Evolutionary conservation across 2,113 vertebrate species (phyloP).

Genomic region (Mola mola): DNA sequence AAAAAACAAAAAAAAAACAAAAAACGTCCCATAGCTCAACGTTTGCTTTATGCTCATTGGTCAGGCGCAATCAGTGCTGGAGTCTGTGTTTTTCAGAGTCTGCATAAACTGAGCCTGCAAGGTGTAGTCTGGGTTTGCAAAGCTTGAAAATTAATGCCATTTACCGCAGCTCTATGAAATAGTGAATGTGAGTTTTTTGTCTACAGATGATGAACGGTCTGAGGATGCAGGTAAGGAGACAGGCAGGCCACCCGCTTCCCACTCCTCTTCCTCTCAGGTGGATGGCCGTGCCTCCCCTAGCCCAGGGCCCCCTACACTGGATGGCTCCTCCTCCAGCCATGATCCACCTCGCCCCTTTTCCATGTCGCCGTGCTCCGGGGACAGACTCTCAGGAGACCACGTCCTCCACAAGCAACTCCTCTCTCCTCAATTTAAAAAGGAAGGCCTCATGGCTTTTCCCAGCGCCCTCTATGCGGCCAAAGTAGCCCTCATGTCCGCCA

Average conservation of each 20-base stretch:
- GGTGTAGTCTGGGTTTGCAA: constrained; percentile 6
- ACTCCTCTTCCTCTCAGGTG: constrained; percentile 83
- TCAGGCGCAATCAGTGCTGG: too few species aligned
- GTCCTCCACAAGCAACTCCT: constrained; percentile 86
- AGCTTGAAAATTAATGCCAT: not conserved
- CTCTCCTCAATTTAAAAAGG: constrained; percentile 87
- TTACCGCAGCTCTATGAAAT: too few species aligned
- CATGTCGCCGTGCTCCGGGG: constrained; percentile 82
- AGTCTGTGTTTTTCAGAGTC: constrained; percentile 17
- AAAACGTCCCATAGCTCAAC: not conserved
- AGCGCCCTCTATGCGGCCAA: constrained; percentile 88
- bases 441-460: constrained; percentile 84
- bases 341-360: constrained; percentile 86
- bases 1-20: not conserved
- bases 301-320: constrained; percentile 76
- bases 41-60: constrained; percentile 21
- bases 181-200: constrained; percentile 21
- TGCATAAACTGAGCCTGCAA: constrained; percentile 22
- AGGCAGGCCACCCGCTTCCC: constrained; percentile 81
- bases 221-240: constrained; percentile 86
- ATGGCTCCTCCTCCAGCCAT: constrained; percentile 64
- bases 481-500: constrained; percentile 76
- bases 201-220: constrained; percentile 88
- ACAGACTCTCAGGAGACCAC: constrained; percentile 83
- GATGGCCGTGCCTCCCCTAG: constrained; percentile 82